Percentiles rank a stretch among this genome's conserved stretches.
These are phyloP conservation scores for Tympanuchus pallidicinctus DNA, from an alignment of 2,113 vertebrate genomes.

Conservation along the genomic window DNA sequence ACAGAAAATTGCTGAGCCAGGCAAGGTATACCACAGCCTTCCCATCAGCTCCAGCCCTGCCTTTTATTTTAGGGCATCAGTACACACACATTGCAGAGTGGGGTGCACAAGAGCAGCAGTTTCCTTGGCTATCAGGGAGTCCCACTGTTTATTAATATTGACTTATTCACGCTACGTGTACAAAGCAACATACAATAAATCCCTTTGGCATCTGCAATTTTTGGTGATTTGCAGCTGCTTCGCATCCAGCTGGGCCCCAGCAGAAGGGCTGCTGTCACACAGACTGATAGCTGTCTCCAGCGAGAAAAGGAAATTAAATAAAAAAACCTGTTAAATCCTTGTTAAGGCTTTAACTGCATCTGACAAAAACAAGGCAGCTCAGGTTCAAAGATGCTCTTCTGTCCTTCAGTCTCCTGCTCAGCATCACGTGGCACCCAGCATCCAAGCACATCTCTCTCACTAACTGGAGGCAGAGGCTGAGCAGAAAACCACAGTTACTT, in stretches of 20 bases:
- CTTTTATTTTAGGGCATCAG: background rate
- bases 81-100: accelerated
- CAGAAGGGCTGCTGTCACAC: background rate
- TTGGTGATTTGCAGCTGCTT: background rate
- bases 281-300: background rate
- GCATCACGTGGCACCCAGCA: background rate
- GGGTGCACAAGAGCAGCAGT: background rate
- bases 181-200: background rate
- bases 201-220: background rate
- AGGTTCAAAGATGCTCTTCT: background rate
- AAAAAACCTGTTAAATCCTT: background rate
- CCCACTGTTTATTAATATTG: background rate
- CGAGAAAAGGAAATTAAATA: background rate
- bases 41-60: background rate
- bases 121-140: background rate
- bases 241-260: background rate
- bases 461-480: background rate
- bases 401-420: background rate
- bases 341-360: background rate
- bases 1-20: background rate
- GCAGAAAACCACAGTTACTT: background rate
- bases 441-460: background rate
- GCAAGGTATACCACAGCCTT: background rate
- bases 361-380: background rate
- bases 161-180: background rate